A percentile compares a stretch with the other conserved stretches of the same genome.
Evolutionary conservation across 2,113 vertebrate genomes (phyloP).

Genomic region (Coracopsis vasa): DNA sequence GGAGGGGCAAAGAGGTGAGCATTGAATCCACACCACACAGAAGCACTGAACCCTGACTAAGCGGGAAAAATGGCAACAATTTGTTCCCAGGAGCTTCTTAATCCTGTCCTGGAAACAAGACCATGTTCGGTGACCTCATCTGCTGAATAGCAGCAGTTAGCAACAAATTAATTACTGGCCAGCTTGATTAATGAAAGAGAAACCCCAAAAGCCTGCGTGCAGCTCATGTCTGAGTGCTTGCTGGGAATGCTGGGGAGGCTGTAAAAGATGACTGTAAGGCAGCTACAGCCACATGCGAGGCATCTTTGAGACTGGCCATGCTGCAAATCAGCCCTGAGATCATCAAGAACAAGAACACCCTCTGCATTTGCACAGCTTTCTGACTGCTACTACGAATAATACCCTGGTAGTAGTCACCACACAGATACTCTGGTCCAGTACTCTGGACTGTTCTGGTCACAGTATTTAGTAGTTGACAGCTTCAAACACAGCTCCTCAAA

Average conservation of each 20-base stretch:
- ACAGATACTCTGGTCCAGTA: background rate
- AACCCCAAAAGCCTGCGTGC: background rate
- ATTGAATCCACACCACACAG: background rate
- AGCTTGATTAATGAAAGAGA: background rate
- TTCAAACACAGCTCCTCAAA: background rate
- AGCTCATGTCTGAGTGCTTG: background rate
- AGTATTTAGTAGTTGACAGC: background rate
- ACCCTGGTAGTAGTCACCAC: background rate
- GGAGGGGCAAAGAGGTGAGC: background rate
- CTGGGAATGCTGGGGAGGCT: background rate
- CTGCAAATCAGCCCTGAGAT: background rate
- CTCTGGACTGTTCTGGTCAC: background rate
- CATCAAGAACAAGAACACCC: background rate
- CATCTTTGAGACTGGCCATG: background rate
- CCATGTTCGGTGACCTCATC: background rate
- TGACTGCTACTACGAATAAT: background rate
- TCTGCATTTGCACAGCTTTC: background rate
- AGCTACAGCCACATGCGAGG: background rate
- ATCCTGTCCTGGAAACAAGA: slow-evolving; percentile 28
- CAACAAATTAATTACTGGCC: slow-evolving; percentile 21
- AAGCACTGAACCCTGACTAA: slow-evolving; percentile 34
- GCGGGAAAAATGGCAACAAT: background rate
- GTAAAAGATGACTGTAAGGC: background rate
- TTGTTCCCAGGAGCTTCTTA: slow-evolving; percentile 45
- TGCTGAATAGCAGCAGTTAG: slow-evolving; percentile 29